Percentiles rank a stretch among this genome's conserved stretches.
phyloP scores from a whole-genome alignment of 2,797 vertebrate genomes.

The Cichlasoma orientale region DNA sequence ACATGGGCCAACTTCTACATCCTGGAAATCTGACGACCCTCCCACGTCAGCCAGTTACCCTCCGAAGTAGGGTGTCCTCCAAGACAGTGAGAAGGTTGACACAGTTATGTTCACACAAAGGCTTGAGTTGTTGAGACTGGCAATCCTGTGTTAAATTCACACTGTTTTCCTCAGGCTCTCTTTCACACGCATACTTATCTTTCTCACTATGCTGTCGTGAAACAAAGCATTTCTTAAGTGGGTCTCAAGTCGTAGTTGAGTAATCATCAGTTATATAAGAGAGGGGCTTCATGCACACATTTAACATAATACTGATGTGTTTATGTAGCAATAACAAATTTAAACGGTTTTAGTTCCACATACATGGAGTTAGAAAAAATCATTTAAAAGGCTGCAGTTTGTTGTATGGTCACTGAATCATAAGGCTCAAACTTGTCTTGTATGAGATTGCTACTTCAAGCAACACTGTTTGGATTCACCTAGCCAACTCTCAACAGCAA shows the following conservation, averaged over 20 bases:
- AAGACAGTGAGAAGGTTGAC: not conserved
- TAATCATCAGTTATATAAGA: slow-evolving; percentile 29
- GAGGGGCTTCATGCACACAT: not conserved
- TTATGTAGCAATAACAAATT: no score
- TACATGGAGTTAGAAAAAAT: not conserved
- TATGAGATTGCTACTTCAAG: slow-evolving; percentile 23
- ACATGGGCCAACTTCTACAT: no score
- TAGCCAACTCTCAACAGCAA: slow-evolving; percentile 43
- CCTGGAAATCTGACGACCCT: not conserved
- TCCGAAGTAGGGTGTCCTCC: not conserved
- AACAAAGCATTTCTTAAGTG: slow-evolving; percentile 33
- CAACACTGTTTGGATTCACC: slow-evolving; percentile 33
- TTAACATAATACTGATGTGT: not conserved
- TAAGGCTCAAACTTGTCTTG: not conserved
- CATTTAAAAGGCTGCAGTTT: not conserved
- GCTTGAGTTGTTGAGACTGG: no score
- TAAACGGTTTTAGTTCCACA: no score
- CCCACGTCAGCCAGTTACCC: not conserved
- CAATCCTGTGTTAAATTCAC: not conserved
- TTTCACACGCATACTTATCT: not conserved
- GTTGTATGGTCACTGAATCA: slow-evolving; percentile 17
- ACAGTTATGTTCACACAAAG: not conserved
- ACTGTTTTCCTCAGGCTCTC: not conserved
- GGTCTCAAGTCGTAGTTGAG: slow-evolving; percentile 32
- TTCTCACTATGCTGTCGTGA: slow-evolving; percentile 19